Evolutionary conservation across 2,113 vertebrate genomes (phyloP), one percentile per base, ranked within the genome.

Genomic region (Pantherophis guttatus): DNA sequence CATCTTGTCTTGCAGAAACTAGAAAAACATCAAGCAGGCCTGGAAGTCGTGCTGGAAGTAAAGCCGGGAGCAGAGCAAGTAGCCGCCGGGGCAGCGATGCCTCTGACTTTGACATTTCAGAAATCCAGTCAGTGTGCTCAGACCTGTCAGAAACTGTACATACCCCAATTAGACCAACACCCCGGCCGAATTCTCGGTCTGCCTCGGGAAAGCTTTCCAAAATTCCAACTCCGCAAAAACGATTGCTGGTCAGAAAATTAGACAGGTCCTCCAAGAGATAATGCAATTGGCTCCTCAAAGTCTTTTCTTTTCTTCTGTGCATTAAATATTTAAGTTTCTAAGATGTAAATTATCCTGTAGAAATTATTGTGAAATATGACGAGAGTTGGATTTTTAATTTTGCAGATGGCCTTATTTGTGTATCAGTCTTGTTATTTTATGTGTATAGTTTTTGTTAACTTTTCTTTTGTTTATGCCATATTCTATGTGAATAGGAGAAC

Each of bases 21-120:
- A 98, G 97, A 93, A 99, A 96, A 97, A 98, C 97, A 86, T 97
- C 97, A 55, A 99, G 99, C 96, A 98, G 99, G 88, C 98, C 99
- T 0, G 98, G 98, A 39, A 98, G 98, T 94, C 96, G 97, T 91
- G 97, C 98, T 0, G 98, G 99, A 95, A 99, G 99, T 96, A 99
- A 99, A 97, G 98, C 99, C 0, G 99, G 99, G n/a, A 99, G 99
- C 91, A 97, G 99, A 95, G 98, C 98, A 39, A 99, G 99, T 95
- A 99, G 99, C 95, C 98, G 99, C 88, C 97, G 99, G 81, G 99
- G 99, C 93, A 99, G 99, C 3, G 99, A 99, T 0, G 99, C 99
- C 0, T 99, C 99, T 1, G 99, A 99, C 98, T 99, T 99, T 94
- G 99, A 99, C 98, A 99, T 99, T 97, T 99, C 99, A 1, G 99